Evolutionary conservation across 2,113 vertebrate species (phyloP), one percentile per base, ranked within the genome.

Genomic region (Chionis minor): DNA sequence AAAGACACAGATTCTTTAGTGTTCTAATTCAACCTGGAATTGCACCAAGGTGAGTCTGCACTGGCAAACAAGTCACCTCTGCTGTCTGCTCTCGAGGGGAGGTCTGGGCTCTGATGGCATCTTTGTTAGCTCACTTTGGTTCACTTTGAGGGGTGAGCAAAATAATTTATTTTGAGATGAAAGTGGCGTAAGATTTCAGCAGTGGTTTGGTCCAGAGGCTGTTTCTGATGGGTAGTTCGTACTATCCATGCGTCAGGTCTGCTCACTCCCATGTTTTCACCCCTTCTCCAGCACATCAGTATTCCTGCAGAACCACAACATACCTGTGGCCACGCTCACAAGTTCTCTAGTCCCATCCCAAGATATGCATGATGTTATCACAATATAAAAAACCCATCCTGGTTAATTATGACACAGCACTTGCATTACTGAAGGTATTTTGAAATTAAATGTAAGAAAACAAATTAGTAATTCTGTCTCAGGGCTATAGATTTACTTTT

Each of bases 201-300:
- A 77, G 15, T 9, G 1, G 4, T 83, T 90, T 70, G 8, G 10
- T 74, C 35, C 33, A 38, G 63, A 45, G 14, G 24, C 9, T 45
- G 9, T 32, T 90, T 81, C 44, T 88, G 12, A 72, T n/a, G 32
- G 4, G 38, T 26, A 26, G 51, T 21, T 30, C 22, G 44, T 54
- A 35, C 5, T 27, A 73, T 8, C 5, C 49, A 20, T 9, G 44
- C 7, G 45, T 13, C 51, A 72, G 4, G 22, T 58, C 88, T 77
- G 8, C 12, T 54, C 4, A 2, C 35, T 79, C 14, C 33, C 2
- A 10, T 0, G 0, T 23, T 80, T 70, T 42, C 49, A 23, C 16
- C 9, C 19, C 19, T 88, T 22, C 30, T 90, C 35, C 14, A 44
- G 24, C 19, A 33, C 22, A 52, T 5, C 58, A 49, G 8, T 28